A percentile compares a stretch with the other conserved stretches of the same genome.
Evolutionary conservation across 2,888 invertebrate species (phyloP).

Genomic region (Oscheius sp.): DNA sequence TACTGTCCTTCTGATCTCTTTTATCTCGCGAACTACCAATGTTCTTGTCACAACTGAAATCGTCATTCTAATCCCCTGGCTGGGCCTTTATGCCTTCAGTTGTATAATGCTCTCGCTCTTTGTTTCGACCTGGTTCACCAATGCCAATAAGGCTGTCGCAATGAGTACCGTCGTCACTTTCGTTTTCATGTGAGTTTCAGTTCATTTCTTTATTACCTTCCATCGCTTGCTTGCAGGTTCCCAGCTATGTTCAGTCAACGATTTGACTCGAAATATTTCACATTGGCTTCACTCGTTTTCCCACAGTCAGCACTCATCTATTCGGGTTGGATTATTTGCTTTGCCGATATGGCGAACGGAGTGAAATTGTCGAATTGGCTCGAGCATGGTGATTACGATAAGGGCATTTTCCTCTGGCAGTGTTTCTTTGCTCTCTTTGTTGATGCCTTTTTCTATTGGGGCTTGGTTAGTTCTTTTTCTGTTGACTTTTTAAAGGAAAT

Average conservation of each 20-base stretch:
- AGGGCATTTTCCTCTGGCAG: slow-evolving; percentile 40
- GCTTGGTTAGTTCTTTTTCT: no score
- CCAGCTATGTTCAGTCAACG: neutral
- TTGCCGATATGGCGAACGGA: slow-evolving; percentile 73
- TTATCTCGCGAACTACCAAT: neutral
- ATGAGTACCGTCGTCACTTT: slow-evolving; percentile 72
- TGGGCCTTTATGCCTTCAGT: neutral
- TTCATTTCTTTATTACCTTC: slow-evolving; percentile 51
- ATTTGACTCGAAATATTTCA: neutral
- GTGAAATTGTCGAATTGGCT: slow-evolving; percentile 75
- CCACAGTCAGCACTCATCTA: slow-evolving; percentile 86
- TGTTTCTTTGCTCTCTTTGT: slow-evolving; percentile 78
- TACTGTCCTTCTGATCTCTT: slow-evolving; percentile 1
- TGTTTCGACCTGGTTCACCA: slow-evolving; percentile 75
- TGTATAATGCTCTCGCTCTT: slow-evolving; percentile 47
- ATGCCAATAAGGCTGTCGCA: slow-evolving; percentile 76
- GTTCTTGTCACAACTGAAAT: no score
- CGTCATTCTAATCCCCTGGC: neutral
- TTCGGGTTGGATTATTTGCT: slow-evolving; percentile 78
- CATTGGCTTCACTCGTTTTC: slow-evolving; percentile 78
- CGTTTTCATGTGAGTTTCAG: slow-evolving; percentile 66
- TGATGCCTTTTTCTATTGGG: slow-evolving; percentile 76
- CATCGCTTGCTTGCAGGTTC: no score
- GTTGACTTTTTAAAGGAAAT: no score
- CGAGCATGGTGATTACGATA: slow-evolving; percentile 73